These are phyloP conservation scores for Vandiemenella viatica DNA, from an alignment of 2,888 invertebrate species.

Conservation along the genomic window DNA sequence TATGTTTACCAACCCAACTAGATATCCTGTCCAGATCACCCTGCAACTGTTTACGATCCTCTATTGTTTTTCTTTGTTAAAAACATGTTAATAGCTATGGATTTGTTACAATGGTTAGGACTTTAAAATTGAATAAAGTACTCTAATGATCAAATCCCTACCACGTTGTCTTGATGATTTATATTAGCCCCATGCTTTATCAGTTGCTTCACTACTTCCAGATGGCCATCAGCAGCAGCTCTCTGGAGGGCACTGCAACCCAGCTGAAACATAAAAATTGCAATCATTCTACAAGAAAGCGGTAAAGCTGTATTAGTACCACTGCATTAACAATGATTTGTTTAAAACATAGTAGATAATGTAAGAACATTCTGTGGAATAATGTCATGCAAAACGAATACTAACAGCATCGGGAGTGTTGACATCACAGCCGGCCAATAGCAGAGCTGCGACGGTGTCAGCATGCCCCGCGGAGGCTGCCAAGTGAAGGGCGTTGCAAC, in stretches of 20 bases:
- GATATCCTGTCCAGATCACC: no score
- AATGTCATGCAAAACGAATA: conserved; percentile 12
- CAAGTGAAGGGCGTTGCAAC: conserved; percentile 34
- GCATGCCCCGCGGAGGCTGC: conserved; percentile 38
- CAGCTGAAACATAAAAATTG: conserved; percentile 30
- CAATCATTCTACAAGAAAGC: neutral
- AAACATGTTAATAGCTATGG: no score
- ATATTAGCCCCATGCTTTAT: conserved; percentile 50
- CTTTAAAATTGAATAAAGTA: no score
- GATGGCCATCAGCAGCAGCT: conserved; percentile 70
- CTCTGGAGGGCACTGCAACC: conserved; percentile 63
- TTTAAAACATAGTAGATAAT: neutral
- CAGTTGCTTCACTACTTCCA: conserved; percentile 54
- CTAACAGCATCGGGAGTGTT: conserved; percentile 36
- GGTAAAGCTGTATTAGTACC: no score
- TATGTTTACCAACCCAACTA: no score
- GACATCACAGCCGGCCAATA: conserved; percentile 33
- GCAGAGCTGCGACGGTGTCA: conserved; percentile 32
- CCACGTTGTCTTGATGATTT: conserved; percentile 60
- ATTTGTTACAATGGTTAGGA: no score
- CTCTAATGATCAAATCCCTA: no score
- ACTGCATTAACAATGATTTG: no score
- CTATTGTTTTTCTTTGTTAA: no score
- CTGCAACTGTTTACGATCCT: no score
- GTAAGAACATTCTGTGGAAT: neutral